Evolutionary conservation across 2,797 vertebrate species (phyloP), one percentile per base, ranked within the genome.

Genomic region (Gymnoscopelus microlampas): DNA sequence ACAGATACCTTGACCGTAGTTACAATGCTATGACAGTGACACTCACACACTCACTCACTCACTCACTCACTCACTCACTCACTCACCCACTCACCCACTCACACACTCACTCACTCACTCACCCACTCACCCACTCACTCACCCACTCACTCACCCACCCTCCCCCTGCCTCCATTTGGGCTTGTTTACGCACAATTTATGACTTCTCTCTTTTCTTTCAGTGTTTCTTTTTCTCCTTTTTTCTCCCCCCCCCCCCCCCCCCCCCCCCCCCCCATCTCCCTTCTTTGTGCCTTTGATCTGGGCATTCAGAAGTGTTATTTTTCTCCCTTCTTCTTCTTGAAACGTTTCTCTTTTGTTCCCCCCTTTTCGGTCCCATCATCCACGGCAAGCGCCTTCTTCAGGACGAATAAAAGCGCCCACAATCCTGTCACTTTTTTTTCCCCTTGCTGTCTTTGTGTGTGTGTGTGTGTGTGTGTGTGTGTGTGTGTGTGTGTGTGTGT

Each of bases 401-500:
- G n/a, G 75, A 88, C 69, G 73, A 88, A 76, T 44, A 83, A 73
- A 78, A 77, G 86, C 84, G 78, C 91, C 85, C n/a, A n/a, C 87
- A 87, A 85, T 90, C 87, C 85, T 92, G 86, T 89, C 90, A 88
- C 74, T 81, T 80, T 84, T 75, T 72, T 79, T 77, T 80, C 86
- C 80, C 71, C 44, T 26, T n/a, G 8, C 44, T n/a, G 8, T 14
- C 50, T 39, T 35, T 39, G 24, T 57, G 3, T 29, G 24, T 29
- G 9, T 29, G 23, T n/a, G 58, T 19, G 35, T 60, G 59, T 23
- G 59, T 48, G 14, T 24, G 60, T 62, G 60, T 50, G 60, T 62
- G 44, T 62, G 60, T 60, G 59, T 60, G 15, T 54, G 58, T 29
- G 48, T 62, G 70, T 77, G 77, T 87, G 79, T 86, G 79, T 84